These are phyloP conservation scores for Temnopleurus reevesii DNA, from an alignment of 53 echinoderm and acorn worm species.

Conservation along the genomic window DNA sequence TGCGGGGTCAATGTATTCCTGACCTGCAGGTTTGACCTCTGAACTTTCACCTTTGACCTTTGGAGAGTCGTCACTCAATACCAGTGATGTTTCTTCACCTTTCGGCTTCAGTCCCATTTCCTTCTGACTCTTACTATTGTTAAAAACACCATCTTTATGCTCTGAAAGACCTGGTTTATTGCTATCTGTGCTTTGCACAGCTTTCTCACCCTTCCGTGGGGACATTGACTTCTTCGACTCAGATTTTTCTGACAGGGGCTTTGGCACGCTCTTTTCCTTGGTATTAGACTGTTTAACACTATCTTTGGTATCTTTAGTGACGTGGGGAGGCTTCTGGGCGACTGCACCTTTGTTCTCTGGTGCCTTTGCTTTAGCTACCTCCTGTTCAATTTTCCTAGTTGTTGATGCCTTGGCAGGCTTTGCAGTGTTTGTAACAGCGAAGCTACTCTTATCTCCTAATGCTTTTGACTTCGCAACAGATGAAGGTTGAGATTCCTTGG, in stretches of 20 bases:
- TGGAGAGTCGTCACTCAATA: not conserved
- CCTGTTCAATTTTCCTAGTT: not conserved
- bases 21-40: constrained; percentile 30
- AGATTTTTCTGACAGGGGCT: not conserved
- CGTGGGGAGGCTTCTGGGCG: not conserved
- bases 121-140: not conserved
- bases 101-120: not conserved
- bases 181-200: not conserved
- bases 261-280: not conserved
- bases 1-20: constrained; percentile 61
- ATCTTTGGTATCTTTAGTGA: not conserved
- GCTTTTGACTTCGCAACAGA: not conserved
- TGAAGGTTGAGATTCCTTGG: not conserved
- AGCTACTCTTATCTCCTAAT: not conserved
- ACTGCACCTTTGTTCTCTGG: not conserved
- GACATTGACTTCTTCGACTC: not conserved
- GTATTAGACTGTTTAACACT: not conserved
- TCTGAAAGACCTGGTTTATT: not conserved
- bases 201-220: not conserved
- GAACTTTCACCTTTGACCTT: not conserved
- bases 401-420: not conserved
- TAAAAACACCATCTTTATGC: not conserved
- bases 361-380: not conserved
- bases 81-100: not conserved
- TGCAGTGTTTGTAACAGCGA: not conserved